Percentiles rank a stretch among this genome's conserved stretches.
These are phyloP conservation scores for Hippolais icterina DNA, from an alignment of 2,113 vertebrate genomes.

Conservation along the genomic window DNA sequence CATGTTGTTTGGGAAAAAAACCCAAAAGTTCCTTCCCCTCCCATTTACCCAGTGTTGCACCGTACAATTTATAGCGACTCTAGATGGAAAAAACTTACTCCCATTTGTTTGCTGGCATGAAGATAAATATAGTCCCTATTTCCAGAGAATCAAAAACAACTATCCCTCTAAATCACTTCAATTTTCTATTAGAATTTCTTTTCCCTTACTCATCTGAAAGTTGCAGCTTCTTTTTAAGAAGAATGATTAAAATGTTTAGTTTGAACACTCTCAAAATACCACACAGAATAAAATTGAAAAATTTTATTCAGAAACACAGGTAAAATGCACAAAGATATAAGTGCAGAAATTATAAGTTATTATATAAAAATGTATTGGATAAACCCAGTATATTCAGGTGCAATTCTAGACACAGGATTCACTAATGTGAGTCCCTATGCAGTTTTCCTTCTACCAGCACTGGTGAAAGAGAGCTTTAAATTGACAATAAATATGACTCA, in stretches of 20 bases:
- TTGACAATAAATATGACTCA: background rate
- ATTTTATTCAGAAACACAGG: slow-evolving; percentile 50
- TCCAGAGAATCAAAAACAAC: background rate
- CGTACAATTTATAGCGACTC: background rate
- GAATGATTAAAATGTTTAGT: background rate
- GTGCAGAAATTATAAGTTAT: background rate
- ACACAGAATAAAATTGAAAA: background rate
- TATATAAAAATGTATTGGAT: background rate
- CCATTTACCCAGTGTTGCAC: background rate
- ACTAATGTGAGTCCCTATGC: background rate
- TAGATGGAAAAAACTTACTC: slow-evolving; percentile 22
- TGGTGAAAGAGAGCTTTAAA: background rate
- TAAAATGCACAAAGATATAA: background rate
- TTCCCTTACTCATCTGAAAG: background rate
- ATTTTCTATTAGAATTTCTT: background rate
- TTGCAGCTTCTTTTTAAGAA: background rate
- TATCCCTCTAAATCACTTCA: background rate
- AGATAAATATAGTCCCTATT: slow-evolving; percentile 27
- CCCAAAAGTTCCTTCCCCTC: background rate
- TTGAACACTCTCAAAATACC: background rate
- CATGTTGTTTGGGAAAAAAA: background rate
- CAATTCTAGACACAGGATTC: background rate
- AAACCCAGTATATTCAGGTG: background rate
- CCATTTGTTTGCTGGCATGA: background rate
- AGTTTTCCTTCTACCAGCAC: background rate